Evolutionary conservation across 2,888 invertebrate species (phyloP).

Genomic region (Eueremaeus valkanovi): DNA sequence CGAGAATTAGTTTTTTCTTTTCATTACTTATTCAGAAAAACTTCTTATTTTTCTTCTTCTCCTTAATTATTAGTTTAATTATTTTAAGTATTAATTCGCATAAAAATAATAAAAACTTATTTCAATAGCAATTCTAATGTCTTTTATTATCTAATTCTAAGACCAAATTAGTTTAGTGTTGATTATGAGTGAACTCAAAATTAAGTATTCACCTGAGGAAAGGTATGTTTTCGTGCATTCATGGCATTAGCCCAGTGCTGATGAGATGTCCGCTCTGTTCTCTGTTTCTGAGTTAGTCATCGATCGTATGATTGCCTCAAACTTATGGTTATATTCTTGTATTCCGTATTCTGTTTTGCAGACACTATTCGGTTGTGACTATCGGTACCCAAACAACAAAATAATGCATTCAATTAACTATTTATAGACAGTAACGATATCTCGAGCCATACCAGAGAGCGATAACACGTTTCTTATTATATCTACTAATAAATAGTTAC

Average conservation of each 20-base stretch:
- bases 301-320: not conserved
- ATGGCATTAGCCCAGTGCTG: not conserved
- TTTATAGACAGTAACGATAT: not conserved
- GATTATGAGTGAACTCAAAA: not conserved
- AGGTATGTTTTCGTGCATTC: constrained; percentile 10
- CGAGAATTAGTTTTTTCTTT: not conserved
- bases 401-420: not conserved
- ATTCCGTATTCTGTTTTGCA: not conserved
- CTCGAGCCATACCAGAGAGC: not conserved
- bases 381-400: not conserved
- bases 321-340: not conserved
- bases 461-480: not conserved
- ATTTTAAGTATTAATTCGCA: too few relatives aligned
- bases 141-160: not conserved
- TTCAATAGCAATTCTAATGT: not conserved
- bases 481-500: too few relatives aligned
- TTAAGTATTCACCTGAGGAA: constrained; percentile 14
- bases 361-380: not conserved
- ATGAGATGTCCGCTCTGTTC: not conserved
- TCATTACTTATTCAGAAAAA: too few relatives aligned
- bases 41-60: not conserved
- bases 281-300: not conserved
- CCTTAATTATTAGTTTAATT: not conserved
- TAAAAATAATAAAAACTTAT: too few relatives aligned
- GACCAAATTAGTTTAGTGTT: not conserved